Evolutionary conservation across 2,797 vertebrate species (phyloP).

Genomic region (Coregonus ussuriensis): DNA sequence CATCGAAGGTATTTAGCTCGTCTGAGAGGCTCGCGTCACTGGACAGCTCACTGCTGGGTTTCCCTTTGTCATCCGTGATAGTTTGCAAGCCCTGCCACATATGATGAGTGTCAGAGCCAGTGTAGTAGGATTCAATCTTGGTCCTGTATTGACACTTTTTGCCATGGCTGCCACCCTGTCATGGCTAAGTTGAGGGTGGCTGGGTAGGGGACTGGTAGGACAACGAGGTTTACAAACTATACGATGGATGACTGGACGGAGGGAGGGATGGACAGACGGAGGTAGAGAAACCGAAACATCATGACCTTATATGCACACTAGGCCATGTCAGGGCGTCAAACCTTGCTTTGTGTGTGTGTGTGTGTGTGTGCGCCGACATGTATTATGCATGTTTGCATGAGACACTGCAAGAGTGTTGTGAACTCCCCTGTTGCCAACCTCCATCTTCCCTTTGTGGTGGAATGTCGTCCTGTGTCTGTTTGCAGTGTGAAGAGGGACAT

Average conservation of each 20-base stretch:
- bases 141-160: no score
- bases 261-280: not conserved
- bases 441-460: conserved; percentile 37
- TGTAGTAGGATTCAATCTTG: no score
- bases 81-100: no score
- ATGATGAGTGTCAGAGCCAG: no score
- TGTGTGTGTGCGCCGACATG: not conserved
- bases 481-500: conserved; percentile 52
- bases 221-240: not conserved
- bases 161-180: no score
- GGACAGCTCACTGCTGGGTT: no score
- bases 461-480: conserved; percentile 50
- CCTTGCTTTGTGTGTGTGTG: not conserved
- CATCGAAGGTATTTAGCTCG: no score
- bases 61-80: no score
- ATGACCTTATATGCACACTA: not conserved
- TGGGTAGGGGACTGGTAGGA: no score
- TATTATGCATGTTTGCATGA: conserved; percentile 6
- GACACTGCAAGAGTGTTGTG: conserved; percentile 9
- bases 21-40: no score
- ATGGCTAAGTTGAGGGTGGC: not conserved
- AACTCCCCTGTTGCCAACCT: conserved; percentile 30
- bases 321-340: not conserved
- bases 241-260: not conserved
- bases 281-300: not conserved